Conservation (phyloP, 2,888 invertebrate species). For the Caenorhabditis parvicauda region DNA sequence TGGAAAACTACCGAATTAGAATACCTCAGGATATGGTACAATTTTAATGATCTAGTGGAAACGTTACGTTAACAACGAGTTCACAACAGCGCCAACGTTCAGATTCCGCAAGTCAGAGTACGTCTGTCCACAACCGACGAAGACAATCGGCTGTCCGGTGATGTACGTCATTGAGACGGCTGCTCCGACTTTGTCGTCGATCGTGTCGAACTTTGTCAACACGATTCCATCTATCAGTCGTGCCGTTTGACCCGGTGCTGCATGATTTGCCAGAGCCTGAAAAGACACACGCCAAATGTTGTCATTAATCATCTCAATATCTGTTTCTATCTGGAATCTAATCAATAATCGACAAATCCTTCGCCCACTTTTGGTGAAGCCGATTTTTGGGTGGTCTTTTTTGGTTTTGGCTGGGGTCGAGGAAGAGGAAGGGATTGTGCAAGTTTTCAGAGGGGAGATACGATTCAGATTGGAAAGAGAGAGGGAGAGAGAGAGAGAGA, state of each 20-base stretch:
- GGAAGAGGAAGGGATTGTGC: no score
- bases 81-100: constrained; percentile 92
- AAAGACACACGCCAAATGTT: constrained; percentile 1
- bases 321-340: not conserved
- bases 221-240: constrained; percentile 98
- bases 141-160: constrained; percentile 97
- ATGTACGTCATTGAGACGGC: constrained; percentile 99
- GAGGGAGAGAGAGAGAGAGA: no score
- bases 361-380: no score
- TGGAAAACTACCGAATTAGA: no score
- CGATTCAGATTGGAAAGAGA: no score
- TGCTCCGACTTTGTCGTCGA: constrained; percentile 97
- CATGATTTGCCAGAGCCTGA: constrained; percentile 86
- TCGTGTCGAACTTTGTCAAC: constrained; percentile 98
- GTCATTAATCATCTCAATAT: constrained; percentile 66
- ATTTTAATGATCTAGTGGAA: not conserved
- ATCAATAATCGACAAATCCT: not conserved
- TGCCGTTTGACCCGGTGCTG: constrained; percentile 72
- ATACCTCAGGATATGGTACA: not conserved
- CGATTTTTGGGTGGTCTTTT: no score
- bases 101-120: constrained; percentile 94
- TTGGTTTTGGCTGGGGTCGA: no score
- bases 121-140: constrained; percentile 98
- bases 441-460: no score
- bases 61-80: no score